Base-by-base conservation (phyloP, 2,888 invertebrate genomes). In the Eilema griseolum region DNA sequence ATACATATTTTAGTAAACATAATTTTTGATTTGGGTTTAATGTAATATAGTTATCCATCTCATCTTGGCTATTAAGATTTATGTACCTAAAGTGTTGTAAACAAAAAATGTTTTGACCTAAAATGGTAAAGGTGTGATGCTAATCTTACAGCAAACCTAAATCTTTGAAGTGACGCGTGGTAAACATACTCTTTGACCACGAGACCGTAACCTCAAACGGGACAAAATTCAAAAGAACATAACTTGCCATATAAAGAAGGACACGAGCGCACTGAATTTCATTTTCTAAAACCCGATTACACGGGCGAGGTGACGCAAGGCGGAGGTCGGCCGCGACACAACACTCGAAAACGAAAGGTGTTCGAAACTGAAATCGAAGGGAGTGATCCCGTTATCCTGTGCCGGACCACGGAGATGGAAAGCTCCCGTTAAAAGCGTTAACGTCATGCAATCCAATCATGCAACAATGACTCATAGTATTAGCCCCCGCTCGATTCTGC, bases 271-370 rank as follows among this genome's bases (percentile, higher is more conserved):
- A 86, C 92, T 92, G 92, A 93, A 93, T 94, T 94, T 94, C 94
- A 94, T 94, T 94, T 94, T 94, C 94, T 94, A 94, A 94, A 94
- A 93, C 93, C 90, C 93, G 94, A 93, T 94, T 91, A 93, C 83
- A 83, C 90, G 86, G 83, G 74, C 82, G 85, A 90, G 90, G 91
- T 93, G 93, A 93, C 93, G 93, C 90, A 91, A 82, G 89, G 74
- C 82, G 83, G 91, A 92, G 93, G 93, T 92, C 88, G 89, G 88
- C 65, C 76, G 89, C 91, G 92, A 92, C 92, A 90, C 87, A 89
- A 90, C 88, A 87, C 90, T 87, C 89, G 94, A 94, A 94, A 94
- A 87, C 92, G 94, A 94, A 94, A 94, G 94, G 92, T 89, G 86
- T 89, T 88, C 90, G 89, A 90, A 92, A 92, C 89, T 90, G 94